Evolutionary conservation across 2,113 vertebrate genomes (phyloP), one percentile per base, ranked within the genome.

Genomic region (Amphiprion ocellaris): DNA sequence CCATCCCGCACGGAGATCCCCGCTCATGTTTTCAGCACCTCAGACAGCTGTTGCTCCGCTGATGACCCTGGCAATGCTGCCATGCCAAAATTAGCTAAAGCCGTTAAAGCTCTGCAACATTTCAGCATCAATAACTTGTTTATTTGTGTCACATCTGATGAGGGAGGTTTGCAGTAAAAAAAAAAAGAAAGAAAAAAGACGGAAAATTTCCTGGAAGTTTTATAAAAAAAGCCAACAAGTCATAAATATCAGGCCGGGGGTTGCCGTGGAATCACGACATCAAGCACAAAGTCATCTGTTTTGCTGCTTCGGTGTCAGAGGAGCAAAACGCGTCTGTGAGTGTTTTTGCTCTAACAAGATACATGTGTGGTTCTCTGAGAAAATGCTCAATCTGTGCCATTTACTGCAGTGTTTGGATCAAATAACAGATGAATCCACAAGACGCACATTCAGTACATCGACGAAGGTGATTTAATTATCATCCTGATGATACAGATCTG

Each of bases 41-140:
- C 37, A 44, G 26, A 73, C 85, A 85, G 79, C 77, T 83, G 79
- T 53, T 84, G 47, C 30, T 58, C 62, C 28, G 49, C 5, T 2
- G 17, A 46, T 55, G 61, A 87, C 73, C 77, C 56, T 10, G 56
- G 44, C 68, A 28, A 15, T 53, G n/a, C 39, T 4, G 53, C 46
- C 2, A 21, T 17, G 46, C 58, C 64, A 65, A 79, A 77, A 56
- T 19, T 11, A 33, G 46, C 64, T 44, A 26, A 71, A 68, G 39
- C 47, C 63, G 53, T 63, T 74, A 23, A 60, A 46, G 49, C n/a
- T 56, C 62, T 37, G 46, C 26, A 30, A 26, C 37, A 8, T 47
- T 70, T 50, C 19, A 41, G 11, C 1, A 30, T 62, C 46, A 30
- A 58, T 46, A 30, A 17, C n/a, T 30, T 15, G 17, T 28, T 10